Conservation (phyloP, 2,888 invertebrate genomes). For the Drosophila monieri region DNA sequence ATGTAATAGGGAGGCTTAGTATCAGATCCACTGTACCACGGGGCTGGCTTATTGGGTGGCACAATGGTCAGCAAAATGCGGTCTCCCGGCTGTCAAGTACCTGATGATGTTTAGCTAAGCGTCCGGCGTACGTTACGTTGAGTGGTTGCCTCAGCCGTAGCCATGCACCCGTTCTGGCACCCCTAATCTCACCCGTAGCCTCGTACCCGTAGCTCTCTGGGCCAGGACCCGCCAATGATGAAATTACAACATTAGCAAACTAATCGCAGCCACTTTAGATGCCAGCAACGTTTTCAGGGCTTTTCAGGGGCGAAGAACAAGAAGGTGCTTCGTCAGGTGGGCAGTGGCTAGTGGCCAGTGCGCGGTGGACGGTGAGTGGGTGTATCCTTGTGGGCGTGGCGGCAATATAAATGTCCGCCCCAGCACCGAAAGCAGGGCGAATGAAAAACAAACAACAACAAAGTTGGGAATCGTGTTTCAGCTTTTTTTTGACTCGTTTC, state of each 20-base stretch:
- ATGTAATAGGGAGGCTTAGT: neutral
- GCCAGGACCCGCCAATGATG: constrained; percentile 59
- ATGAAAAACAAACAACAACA: constrained; percentile 55
- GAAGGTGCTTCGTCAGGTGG: constrained; percentile 3
- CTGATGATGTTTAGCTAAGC: constrained; percentile 76
- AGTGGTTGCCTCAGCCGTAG: constrained; percentile 19
- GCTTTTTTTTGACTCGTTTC: constrained; percentile 10
- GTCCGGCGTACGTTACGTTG: constrained; percentile 35
- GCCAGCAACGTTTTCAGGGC: constrained; percentile 56
- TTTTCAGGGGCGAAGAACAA: constrained; percentile 4
- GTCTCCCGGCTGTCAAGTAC: constrained; percentile 69
- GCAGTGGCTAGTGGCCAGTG: neutral
- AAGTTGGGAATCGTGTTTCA: constrained; percentile 61
- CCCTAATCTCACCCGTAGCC: constrained; percentile 4
- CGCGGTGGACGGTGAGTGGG: neutral
- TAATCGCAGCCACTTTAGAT: constrained; percentile 78
- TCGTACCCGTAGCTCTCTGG: constrained; percentile 2
- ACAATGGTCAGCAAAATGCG: constrained; percentile 54
- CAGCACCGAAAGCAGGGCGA: constrained; percentile 27
- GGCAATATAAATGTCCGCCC: constrained; percentile 62
- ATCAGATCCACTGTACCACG: constrained; percentile 16
- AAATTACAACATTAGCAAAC: constrained; percentile 79
- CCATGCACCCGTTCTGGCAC: neutral
- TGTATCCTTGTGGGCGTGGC: constrained; percentile 14
- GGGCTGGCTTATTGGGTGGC: constrained; percentile 18